These are phyloP conservation scores for Bruchidius siliquastri DNA, from an alignment of 2,888 invertebrate genomes.

Conservation along the genomic window DNA sequence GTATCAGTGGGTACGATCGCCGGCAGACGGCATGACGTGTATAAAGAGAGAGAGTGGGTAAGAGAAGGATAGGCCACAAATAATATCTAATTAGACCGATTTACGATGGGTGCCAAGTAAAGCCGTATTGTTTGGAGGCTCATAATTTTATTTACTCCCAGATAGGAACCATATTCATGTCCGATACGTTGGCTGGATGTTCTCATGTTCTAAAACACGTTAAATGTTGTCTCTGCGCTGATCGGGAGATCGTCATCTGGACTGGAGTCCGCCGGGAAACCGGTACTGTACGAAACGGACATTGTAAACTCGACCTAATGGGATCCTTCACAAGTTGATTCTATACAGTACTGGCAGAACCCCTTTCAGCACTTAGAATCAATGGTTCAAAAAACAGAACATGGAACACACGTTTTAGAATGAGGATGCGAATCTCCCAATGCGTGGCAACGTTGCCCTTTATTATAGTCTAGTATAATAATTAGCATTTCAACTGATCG, in stretches of 20 bases:
- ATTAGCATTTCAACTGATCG: no score
- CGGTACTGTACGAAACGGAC: not conserved
- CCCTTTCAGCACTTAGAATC: no score
- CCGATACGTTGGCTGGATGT: constrained; percentile 19
- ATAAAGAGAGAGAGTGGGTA: not conserved
- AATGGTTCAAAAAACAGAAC: no score
- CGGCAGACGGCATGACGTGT: not conserved
- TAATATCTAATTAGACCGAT: constrained; percentile 17
- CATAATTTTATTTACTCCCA: constrained; percentile 18
- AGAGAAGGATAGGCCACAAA: not conserved
- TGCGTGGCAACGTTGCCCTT: no score
- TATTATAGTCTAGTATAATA: no score
- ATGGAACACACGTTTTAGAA: no score
- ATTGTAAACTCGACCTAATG: not conserved
- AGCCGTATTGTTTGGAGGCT: constrained; percentile 22
- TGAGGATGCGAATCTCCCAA: no score
- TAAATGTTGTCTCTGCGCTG: constrained; percentile 20
- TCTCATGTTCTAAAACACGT: constrained; percentile 17
- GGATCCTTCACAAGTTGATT: no score
- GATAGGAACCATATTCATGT: constrained; percentile 21
- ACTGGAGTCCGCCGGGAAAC: constrained; percentile 5
- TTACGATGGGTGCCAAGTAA: constrained; percentile 16
- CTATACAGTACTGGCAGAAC: no score
- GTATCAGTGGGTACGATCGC: not conserved
- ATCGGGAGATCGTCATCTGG: constrained; percentile 15